Percentiles rank a stretch among this genome's conserved stretches.
These are phyloP conservation scores for Pseudachorutes palmiensis DNA, from an alignment of 1,140 invertebrate genomes.

Conservation along the genomic window DNA sequence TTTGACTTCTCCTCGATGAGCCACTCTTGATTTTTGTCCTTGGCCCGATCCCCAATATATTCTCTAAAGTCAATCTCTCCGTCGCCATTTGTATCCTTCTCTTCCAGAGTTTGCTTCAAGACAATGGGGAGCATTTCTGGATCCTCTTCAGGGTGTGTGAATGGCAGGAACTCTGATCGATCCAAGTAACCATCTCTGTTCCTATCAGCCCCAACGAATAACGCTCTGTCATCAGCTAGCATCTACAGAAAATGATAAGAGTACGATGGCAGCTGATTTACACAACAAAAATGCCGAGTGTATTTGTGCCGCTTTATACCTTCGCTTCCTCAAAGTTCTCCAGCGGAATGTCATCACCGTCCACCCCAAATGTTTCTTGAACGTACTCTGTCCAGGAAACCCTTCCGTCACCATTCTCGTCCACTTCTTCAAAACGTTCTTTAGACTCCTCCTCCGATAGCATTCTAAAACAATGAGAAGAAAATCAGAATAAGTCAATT, in stretches of 20 bases:
- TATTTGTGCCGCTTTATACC: slow-evolving; percentile 33
- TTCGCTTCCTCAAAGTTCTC: slow-evolving; percentile 39
- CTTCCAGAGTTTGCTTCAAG: slow-evolving; percentile 66
- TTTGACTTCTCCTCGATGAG: slow-evolving; percentile 75
- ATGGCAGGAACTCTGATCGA: slow-evolving; percentile 73
- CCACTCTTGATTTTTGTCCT: slow-evolving; percentile 70
- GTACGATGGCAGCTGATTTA: too few species aligned
- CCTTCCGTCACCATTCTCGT: slow-evolving; percentile 69
- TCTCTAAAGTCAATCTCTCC: slow-evolving; percentile 73
- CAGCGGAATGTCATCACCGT: slow-evolving; percentile 44
- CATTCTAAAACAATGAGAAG: too few species aligned
- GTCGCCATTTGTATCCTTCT: slow-evolving; percentile 79
- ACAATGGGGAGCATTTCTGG: slow-evolving; percentile 76
- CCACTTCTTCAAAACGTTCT: slow-evolving; percentile 76
- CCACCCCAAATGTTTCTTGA: slow-evolving; percentile 66
- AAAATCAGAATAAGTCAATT: too few species aligned
- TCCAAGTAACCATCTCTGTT: slow-evolving; percentile 73
- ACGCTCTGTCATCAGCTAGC: slow-evolving; percentile 65
- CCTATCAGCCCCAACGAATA: slow-evolving; percentile 78
- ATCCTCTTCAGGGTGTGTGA: slow-evolving; percentile 90
- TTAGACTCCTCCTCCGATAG: slow-evolving; percentile 78
- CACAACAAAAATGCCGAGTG: not conserved
- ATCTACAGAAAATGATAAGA: slow-evolving; percentile 43
- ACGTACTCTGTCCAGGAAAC: slow-evolving; percentile 86
- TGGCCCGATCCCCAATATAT: slow-evolving; percentile 61